Evolutionary conservation across 2,888 invertebrate species (phyloP).

Genomic region (Drosophila recens): DNA sequence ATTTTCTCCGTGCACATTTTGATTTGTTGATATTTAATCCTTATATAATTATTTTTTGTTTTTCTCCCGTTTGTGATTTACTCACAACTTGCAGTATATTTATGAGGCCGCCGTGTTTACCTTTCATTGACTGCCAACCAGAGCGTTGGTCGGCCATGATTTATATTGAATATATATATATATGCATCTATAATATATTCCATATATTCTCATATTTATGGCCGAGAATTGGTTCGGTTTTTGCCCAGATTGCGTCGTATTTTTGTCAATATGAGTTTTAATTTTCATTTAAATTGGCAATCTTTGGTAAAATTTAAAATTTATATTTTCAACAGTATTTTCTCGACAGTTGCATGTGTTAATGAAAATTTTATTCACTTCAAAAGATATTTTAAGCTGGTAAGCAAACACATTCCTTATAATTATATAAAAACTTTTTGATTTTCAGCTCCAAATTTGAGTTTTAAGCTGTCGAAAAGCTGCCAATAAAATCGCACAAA

Average conservation of each 20-base stretch:
- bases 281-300: conserved; percentile 28
- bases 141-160: conserved; percentile 37
- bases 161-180: conserved; percentile 26
- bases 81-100: conserved; percentile 32
- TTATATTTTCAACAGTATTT: conserved; percentile 8
- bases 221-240: conserved; percentile 13
- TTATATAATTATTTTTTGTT: conserved; percentile 36
- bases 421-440: conserved; percentile 42
- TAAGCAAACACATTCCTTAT: conserved; percentile 17
- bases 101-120: conserved; percentile 49
- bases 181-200: not conserved
- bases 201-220: conserved; percentile 24
- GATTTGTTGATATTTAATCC: conserved; percentile 62
- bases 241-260: conserved; percentile 11
- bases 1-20: conserved; percentile 26
- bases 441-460: conserved; percentile 10
- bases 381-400: conserved; percentile 20
- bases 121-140: conserved; percentile 46
- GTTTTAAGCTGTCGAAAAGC: conserved; percentile 37
- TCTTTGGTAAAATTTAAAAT: conserved; percentile 7
- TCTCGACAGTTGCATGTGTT: not conserved
- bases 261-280: conserved; percentile 17
- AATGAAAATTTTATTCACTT: conserved; percentile 17
- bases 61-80: conserved; percentile 48
- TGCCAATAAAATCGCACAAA: conserved; percentile 37